Evolutionary conservation across 1,140 invertebrate species (phyloP).

Genomic region (Apis laboriosa): DNA sequence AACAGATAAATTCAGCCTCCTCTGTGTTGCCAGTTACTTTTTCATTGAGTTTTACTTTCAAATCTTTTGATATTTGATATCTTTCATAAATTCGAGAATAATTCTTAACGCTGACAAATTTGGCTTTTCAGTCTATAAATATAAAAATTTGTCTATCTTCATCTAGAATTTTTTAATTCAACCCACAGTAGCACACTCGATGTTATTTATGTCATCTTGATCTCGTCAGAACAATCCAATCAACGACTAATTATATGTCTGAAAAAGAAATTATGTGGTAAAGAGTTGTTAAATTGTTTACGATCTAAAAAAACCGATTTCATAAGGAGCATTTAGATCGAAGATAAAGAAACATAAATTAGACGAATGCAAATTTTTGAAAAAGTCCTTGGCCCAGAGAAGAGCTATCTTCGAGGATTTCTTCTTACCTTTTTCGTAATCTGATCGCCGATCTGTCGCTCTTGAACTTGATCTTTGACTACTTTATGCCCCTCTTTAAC

Average conservation of each 20-base stretch:
- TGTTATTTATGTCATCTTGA: constrained; percentile 26
- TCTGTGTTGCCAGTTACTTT: neutral
- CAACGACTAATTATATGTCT: constrained; percentile 19
- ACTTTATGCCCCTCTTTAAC: neutral
- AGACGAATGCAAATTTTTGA: constrained; percentile 47
- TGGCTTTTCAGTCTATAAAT: neutral
- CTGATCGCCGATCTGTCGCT: constrained; percentile 25
- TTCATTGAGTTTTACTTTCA: neutral
- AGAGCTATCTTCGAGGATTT: constrained; percentile 10
- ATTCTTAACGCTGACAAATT: neutral
- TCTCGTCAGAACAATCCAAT: neutral
- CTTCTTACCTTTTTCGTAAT: neutral
- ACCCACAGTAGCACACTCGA: neutral
- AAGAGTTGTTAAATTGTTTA: neutral
- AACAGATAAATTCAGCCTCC: constrained; percentile 38
- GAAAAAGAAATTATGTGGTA: neutral
- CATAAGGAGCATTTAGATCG: constrained; percentile 5
- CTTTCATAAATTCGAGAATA: neutral
- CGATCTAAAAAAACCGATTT: neutral
- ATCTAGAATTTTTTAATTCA: neutral
- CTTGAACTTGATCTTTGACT: constrained; percentile 59
- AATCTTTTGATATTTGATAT: neutral
- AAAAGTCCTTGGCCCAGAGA: constrained; percentile 52
- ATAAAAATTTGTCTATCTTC: neutral
- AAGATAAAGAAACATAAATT: constrained; percentile 19